Percentiles rank a stretch among this genome's conserved stretches.
Conservation (phyloP, 92 coral and sea anemone species). For the Phenganax subtilis region DNA sequence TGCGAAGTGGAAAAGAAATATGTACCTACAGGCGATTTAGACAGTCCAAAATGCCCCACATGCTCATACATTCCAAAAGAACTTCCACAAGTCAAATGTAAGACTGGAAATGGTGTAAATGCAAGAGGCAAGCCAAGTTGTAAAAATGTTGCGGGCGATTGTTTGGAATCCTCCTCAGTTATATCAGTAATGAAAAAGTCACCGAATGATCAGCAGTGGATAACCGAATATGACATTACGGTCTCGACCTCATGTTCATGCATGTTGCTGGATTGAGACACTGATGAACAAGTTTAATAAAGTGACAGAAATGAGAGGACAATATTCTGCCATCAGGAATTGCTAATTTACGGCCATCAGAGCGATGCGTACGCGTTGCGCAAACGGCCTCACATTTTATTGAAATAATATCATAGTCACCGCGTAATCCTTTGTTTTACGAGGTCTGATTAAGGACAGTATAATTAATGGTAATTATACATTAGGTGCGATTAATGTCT, state of each 20-base stretch:
- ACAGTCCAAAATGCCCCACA: background rate
- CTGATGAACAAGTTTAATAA: too few relatives aligned
- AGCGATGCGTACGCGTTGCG: too few relatives aligned
- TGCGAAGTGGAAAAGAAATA: background rate
- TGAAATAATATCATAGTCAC: too few relatives aligned
- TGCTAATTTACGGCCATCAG: too few relatives aligned
- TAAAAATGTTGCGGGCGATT: conserved; percentile 13
- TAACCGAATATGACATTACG: background rate
- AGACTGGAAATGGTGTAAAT: background rate
- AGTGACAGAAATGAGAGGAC: too few relatives aligned
- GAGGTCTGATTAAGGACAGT: too few relatives aligned
- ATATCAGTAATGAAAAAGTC: background rate
- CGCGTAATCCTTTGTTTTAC: too few relatives aligned
- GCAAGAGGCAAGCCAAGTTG: background rate
- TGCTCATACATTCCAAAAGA: background rate
- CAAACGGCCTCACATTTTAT: too few relatives aligned
- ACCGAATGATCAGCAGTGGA: background rate
- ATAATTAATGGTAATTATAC: too few relatives aligned
- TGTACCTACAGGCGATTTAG: background rate
- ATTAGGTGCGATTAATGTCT: too few relatives aligned
- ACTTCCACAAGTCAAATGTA: conserved; percentile 17
- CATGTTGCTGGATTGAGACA: too few relatives aligned
- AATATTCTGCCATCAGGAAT: too few relatives aligned
- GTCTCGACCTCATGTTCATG: background rate
- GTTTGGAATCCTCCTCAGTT: background rate